Base-by-base conservation (phyloP, 2,113 vertebrate species). In the Sitta europaea region DNA sequence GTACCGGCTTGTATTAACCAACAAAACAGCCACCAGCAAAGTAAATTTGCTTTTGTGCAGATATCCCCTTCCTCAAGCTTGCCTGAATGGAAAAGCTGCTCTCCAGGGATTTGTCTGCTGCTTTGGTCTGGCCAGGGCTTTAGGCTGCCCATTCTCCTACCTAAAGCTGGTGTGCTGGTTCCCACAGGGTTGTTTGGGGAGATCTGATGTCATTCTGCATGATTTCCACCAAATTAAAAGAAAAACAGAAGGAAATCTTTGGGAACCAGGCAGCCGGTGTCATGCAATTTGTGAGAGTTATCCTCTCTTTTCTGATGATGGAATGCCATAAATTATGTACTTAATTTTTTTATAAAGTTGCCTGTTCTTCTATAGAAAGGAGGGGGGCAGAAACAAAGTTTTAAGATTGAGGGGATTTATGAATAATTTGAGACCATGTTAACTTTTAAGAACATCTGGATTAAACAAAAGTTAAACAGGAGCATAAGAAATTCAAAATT, bases 41-140 rank as follows among this genome's bases (percentile, higher is more conserved):
- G 89, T 97, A 98, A 97, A 97, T 97, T 96, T 94, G 94, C 95
- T 96, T 97, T 97, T 97, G 90, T 96, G 90, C 94, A 96, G 97
- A 95, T 95, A 91, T 80, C 94, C 74, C 82, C 48, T 96, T 97
- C 97, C 94, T 96, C 45, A 66, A 91, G 93, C 96, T 94, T 95
- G 92, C 81, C 93, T 96, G 95, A 94, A 94, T 57, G 48, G 83
- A 91, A 97, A 97, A 95, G 79, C 94, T 82, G 68, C 91, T 97
- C 94, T 95, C 95, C 66, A 92, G 55, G 70, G 92, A 94, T 76
- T 36, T 82, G 87, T 76, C 62, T 91, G 16, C 66, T 33, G 12
- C 58, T 73, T 72, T 76, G 50, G 61, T 78, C 73, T 78, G 57
- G 47, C 23, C 50, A 12, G 6, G 47, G 59, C 67, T 94, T 47